Conservation (phyloP, 92 coral and sea anemone species). For the Ricordea florida region DNA sequence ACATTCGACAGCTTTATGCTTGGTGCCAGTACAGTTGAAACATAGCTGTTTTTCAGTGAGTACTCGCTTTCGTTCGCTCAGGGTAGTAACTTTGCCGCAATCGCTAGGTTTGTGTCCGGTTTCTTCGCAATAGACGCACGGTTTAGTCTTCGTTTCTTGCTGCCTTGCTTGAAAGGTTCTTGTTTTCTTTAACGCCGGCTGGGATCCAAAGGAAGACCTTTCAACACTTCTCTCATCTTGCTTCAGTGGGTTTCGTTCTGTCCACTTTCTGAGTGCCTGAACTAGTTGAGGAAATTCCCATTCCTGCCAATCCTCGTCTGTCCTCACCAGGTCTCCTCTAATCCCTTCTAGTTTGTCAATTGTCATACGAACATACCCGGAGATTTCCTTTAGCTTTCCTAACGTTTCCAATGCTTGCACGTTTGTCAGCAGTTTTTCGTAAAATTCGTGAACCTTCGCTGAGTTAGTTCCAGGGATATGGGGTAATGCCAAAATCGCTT, state of each 20-base stretch:
- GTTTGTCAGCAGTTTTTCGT: slow-evolving; percentile 55
- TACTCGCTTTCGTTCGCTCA: slow-evolving; percentile 11
- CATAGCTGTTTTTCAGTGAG: slow-evolving; percentile 26
- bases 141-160: too few species aligned
- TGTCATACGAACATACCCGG: slow-evolving; percentile 59
- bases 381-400: slow-evolving; percentile 61
- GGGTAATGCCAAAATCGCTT: slow-evolving; percentile 56
- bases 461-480: slow-evolving; percentile 64
- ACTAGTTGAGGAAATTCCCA: slow-evolving; percentile 65
- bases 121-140: slow-evolving; percentile 44
- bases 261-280: slow-evolving; percentile 66
- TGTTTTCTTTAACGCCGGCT: background rate
- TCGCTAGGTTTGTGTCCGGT: slow-evolving; percentile 17
- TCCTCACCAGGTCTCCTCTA: slow-evolving; percentile 63
- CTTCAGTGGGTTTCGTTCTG: slow-evolving; percentile 51
- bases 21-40: slow-evolving; percentile 43
- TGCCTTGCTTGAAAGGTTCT: slow-evolving; percentile 11
- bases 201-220: too few species aligned
- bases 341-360: slow-evolving; percentile 70
- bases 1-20: slow-evolving; percentile 46
- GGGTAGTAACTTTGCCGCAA: slow-evolving; percentile 1
- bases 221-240: slow-evolving; percentile 10
- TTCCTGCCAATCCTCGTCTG: slow-evolving; percentile 62
- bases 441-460: slow-evolving; percentile 50
- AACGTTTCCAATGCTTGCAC: slow-evolving; percentile 69